These are phyloP conservation scores for Drosophila merina DNA, from an alignment of 2,888 invertebrate species.

Conservation along the genomic window DNA sequence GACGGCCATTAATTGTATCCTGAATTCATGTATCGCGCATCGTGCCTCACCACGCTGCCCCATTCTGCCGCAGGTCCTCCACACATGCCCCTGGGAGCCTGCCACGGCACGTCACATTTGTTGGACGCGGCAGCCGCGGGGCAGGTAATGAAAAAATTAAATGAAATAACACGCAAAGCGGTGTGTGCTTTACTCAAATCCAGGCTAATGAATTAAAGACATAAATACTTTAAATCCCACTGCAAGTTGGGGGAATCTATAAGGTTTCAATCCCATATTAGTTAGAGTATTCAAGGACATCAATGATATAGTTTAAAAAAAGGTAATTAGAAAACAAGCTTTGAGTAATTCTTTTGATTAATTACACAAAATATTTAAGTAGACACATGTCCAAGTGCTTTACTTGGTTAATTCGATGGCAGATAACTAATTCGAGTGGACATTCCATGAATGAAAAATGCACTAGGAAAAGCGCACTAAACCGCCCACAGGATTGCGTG, in stretches of 20 bases:
- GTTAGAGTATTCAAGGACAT: no score
- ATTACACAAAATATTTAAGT: conserved; percentile 5
- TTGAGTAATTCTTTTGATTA: no score
- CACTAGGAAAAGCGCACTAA: conserved; percentile 27
- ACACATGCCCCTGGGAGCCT: conserved; percentile 19
- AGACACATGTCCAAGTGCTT: not conserved
- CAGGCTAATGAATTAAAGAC: conserved; percentile 37
- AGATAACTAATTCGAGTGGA: conserved; percentile 68
- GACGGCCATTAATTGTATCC: conserved; percentile 69
- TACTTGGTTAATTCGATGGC: conserved; percentile 37
- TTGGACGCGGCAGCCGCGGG: conserved; percentile 39
- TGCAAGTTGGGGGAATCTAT: no score
- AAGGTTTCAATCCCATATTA: no score
- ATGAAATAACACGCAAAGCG: conserved; percentile 67
- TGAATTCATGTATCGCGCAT: conserved; percentile 41
- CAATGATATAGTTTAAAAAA: no score
- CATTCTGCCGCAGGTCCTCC: conserved; percentile 9
- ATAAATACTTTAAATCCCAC: conserved; percentile 25
- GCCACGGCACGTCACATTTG: conserved; percentile 63
- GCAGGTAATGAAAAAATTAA: conserved; percentile 72
- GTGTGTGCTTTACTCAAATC: conserved; percentile 33
- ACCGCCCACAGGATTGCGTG: conserved; percentile 52
- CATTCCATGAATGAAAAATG: conserved; percentile 64
- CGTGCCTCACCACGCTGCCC: conserved; percentile 1
- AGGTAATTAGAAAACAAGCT: no score